Conservation (phyloP, 2,888 invertebrate species). For the Herminia tarsipennalis region DNA sequence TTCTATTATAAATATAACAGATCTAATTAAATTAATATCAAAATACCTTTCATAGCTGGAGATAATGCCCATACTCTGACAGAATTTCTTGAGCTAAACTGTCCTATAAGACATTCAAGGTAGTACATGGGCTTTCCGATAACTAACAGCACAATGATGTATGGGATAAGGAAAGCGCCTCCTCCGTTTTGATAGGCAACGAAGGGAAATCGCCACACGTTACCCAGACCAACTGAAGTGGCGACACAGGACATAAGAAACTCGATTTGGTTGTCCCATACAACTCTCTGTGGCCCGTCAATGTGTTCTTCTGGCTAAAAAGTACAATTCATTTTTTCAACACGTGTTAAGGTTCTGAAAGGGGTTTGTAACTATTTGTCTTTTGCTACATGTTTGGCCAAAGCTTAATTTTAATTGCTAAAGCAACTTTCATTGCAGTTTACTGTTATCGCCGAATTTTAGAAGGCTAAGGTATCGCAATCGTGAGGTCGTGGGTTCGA, state of each 20-base stretch:
- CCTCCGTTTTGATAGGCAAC: slow-evolving; percentile 90
- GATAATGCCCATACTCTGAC: slow-evolving; percentile 89
- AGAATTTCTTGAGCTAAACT: slow-evolving; percentile 92
- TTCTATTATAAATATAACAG: no score
- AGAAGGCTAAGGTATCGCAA: no score
- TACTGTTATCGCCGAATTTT: no score
- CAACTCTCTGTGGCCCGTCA: slow-evolving; percentile 56
- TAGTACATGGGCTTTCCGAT: slow-evolving; percentile 94
- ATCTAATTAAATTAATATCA: no score
- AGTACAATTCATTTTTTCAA: not conserved
- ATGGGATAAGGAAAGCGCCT: slow-evolving; percentile 90
- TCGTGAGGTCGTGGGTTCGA: no score
- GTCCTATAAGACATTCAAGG: slow-evolving; percentile 93
- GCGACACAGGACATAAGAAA: slow-evolving; percentile 91
- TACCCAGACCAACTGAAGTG: slow-evolving; percentile 90
- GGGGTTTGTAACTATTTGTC: no score
- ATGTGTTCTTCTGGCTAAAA: slow-evolving; percentile 33
- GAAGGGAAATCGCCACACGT: slow-evolving; percentile 88
- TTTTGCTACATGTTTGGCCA: no score
- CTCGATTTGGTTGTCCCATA: slow-evolving; percentile 88
- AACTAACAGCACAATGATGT: slow-evolving; percentile 88
- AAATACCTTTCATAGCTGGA: slow-evolving; percentile 91
- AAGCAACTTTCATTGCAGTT: no score
- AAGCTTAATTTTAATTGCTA: no score
- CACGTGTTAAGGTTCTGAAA: no score